Evolutionary conservation across 2,888 invertebrate genomes (phyloP), one percentile per base, ranked within the genome.

Genomic region (Hartigia nigra): DNA sequence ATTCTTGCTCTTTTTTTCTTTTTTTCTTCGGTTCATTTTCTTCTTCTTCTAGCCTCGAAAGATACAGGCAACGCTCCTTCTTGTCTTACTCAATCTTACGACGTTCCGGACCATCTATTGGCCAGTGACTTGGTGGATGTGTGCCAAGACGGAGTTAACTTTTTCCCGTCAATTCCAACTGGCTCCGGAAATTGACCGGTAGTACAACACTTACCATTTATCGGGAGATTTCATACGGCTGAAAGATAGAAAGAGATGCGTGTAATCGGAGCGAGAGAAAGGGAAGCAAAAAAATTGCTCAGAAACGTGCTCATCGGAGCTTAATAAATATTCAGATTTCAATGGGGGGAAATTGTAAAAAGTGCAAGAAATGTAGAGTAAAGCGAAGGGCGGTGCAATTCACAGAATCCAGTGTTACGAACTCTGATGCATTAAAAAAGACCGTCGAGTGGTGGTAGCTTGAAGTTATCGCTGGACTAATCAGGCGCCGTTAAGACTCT

Each of bases 71-170:
- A 55, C 23, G 23, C 9, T 55, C 55, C 23, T 23, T 55, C 55
- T 55, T 55, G 23, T 55, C 55, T 55, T 55, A 55, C 55, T 55
- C 55, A 80, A 81, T 83, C 80, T 76, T 78, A 81, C 76, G 78
- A 82, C 82, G 82, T 84, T 84, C 78, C 84, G 84, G 78, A 79
- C 83, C 85, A 84, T 86, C 86, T 86, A 83, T 85, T 84, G 84
- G 83, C 76, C 78, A 77, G 82, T 81, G 76, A 75, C 82, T 82
- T 79, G 81, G 83, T 86, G 86, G 87, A 87, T 82, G 78, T 81
- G 81, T 85, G 87, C 87, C 88, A 89, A 88, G 85, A 87, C 84
- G 80, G 81, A 83, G 86, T 86, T 84, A 79, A 80, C 81, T 82
- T 86, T 85, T 84, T 84, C 85, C 81, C 76, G 77, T 81, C 79